Percentiles rank a stretch among this genome's conserved stretches.
These are phyloP conservation scores for Caenorhabditis sp. DNA, from an alignment of 2,888 invertebrate genomes.

Conservation along the genomic window DNA sequence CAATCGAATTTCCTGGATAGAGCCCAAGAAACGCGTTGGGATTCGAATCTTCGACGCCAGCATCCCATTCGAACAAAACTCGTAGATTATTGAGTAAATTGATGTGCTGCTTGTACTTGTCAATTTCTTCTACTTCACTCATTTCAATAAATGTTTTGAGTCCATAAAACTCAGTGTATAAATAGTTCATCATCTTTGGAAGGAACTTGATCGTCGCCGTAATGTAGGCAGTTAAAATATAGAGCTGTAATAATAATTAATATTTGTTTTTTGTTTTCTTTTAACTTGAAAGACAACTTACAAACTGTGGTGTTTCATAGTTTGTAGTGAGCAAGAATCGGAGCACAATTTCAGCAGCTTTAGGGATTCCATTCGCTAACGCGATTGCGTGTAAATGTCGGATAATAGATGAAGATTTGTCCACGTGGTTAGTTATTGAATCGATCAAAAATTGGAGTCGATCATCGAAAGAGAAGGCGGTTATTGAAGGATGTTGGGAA, in stretches of 20 bases:
- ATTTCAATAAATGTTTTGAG: constrained; percentile 18
- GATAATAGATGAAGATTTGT: constrained; percentile 24
- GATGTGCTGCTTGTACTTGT: constrained; percentile 3
- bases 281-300: background rate
- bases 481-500: constrained; percentile 31
- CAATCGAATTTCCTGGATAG: constrained; percentile 21
- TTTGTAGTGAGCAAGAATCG: constrained; percentile 25
- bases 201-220: constrained; percentile 14
- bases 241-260: constrained; percentile 15
- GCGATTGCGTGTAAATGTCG: constrained; percentile 53
- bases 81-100: constrained; percentile 23
- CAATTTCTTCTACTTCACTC: background rate
- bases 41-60: background rate
- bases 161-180: constrained; percentile 30
- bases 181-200: constrained; percentile 25
- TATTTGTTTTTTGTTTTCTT: background rate
- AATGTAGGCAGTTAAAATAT: constrained; percentile 18
- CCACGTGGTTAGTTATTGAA: constrained; percentile 8
- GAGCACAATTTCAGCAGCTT: constrained; percentile 51
- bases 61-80: constrained; percentile 34
- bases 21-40: constrained; percentile 4
- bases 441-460: constrained; percentile 44
- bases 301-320: constrained; percentile 6
- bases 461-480: constrained; percentile 26
- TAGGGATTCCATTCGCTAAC: constrained; percentile 35